phyloP scores from a whole-genome alignment of 2,113 vertebrate species.

The Lagopus muta region DNA sequence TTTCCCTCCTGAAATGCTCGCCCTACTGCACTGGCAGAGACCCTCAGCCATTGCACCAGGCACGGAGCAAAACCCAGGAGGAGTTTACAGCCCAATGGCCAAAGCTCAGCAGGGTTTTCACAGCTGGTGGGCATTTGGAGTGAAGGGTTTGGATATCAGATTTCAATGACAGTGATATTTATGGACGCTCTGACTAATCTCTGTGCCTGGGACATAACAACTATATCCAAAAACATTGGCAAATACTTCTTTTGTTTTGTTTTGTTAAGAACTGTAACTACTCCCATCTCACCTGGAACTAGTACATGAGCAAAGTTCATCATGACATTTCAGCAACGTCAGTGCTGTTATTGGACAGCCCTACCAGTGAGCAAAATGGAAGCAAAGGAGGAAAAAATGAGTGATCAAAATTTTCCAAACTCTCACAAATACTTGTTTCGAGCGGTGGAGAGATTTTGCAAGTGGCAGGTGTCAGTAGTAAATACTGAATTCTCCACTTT shows the following conservation, averaged over 20 bases:
- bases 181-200: neutral
- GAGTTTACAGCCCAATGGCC: neutral
- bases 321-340: neutral
- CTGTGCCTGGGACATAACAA: neutral
- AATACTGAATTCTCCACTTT: slow-evolving; percentile 10
- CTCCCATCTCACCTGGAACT: slow-evolving; percentile 29
- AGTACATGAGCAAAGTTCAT: neutral
- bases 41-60: fast-evolving
- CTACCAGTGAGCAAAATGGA: neutral
- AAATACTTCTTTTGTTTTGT: neutral
- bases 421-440: neutral
- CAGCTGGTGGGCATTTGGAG: neutral
- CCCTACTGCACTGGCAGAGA: neutral
- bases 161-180: neutral
- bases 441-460: slow-evolving; percentile 28
- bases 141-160: neutral
- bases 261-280: neutral
- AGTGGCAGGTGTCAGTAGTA: slow-evolving; percentile 35
- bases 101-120: neutral
- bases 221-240: neutral
- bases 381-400: slow-evolving; percentile 1
- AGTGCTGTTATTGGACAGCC: neutral
- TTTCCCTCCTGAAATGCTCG: neutral
- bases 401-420: neutral
- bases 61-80: neutral